Evolutionary conservation across 1,140 invertebrate genomes (phyloP), one percentile per base, ranked within the genome.

Genomic region (Drosophila baimaii): DNA sequence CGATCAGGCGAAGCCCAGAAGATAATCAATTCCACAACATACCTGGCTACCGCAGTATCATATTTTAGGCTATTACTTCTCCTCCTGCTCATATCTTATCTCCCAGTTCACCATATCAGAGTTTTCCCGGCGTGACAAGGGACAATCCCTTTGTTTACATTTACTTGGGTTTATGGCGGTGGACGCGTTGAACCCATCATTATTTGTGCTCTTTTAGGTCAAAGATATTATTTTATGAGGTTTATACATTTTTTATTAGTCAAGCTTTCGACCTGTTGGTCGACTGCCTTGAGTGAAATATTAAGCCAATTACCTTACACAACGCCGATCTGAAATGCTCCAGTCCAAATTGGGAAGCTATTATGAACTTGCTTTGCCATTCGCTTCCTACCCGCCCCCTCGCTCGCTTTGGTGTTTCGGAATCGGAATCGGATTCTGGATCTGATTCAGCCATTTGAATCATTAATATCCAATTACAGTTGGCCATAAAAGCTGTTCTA

Each of bases 381-480:
- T 51, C 37, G 59, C 71, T 76, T 68, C 72, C 52, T 61, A 77
- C 54, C 59, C 46, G 46, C 46, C 33, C 63, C 77, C 66, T 64
- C 33, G 33, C 62, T 27, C n/a, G 43, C 43, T 47, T 29, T 56
- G 47, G 33, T 41, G 37, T 21, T 27, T 72, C 68, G 27, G 31
- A 43, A 8, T 64, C 46, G 76, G 78, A 59, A 61, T 86, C 69
- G 49, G 58, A 76, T 57, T 71, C 68, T 57, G 69, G 23, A 56
- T 69, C 49, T 70, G 31, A 43, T n/a, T 29, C 49, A 79, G 69
- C 77, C 68, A 56, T 52, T 52, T 63, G 47, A 82, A 73, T 89
- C 84, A 83, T 86, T 88, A 86, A 86, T 86, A 89, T 80, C 84
- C 79, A 86, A 88, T 86, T 88, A 79, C 71, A 89, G 64, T 66